Evolutionary conservation across 1,140 invertebrate genomes (phyloP), one percentile per base, ranked within the genome.

Genomic region (Frieseomelitta varia): DNA sequence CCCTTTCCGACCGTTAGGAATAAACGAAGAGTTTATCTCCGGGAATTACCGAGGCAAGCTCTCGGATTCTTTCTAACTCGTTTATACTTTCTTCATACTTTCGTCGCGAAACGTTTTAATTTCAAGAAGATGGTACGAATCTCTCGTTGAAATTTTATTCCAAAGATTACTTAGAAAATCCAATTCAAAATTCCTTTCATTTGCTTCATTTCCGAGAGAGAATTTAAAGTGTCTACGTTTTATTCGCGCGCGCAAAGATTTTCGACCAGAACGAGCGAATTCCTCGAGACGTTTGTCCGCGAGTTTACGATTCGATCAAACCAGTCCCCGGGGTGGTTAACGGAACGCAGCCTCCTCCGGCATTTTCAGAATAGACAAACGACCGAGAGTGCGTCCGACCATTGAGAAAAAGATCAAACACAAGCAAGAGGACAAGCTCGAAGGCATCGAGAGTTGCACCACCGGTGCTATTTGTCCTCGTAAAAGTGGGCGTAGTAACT

Each of bases 401-500:
- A 61, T n/a, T 4, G 21, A 34, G 34, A 56, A 51, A 56, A 82
- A 71, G 56, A 71, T 72, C 15, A 78, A 30, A 21, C 30, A 55
- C 17, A 30, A 47, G 4, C 30, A 80, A 53, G 68, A 56, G 76
- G 65, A 63, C 79, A 74, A 27, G 63, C 27, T 15, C 21, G 47
- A 68, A 68, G 55, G 69, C 47, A 47, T 72, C 69, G 47, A 67
- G 73, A 63, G 73, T 55, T 30, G 6, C n/a, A 58, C 81, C 76
- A 30, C 82, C 85, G 82, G 84, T 87, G 84, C 88, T 91, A 87
- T 92, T 91, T 88, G 86, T 86, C 88, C 90, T 88, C 88, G 87
- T 83, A 88, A 87, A 80, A 65, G 79, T 63, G 86, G 88, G 86
- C 83, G 91, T 91, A 86, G 88, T 89, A 79, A 88, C 72, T 65